Percentiles rank a stretch among this genome's conserved stretches.
Evolutionary conservation across 1,140 invertebrate species (phyloP).

Genomic region (Lethrus apterus): DNA sequence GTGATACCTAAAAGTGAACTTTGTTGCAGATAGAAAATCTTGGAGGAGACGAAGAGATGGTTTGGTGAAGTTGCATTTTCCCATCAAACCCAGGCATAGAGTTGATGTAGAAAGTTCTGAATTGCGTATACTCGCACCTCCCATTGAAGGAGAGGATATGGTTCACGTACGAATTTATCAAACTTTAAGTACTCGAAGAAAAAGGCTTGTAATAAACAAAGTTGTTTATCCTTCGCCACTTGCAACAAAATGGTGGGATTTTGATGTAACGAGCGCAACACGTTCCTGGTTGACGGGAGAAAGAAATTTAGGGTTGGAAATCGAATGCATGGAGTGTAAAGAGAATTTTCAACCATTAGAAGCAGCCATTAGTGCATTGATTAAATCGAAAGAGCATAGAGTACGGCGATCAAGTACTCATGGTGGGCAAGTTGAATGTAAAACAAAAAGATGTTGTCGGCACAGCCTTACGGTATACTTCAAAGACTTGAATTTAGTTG

Average conservation of each 20-base stretch:
- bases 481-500: constrained; percentile 48
- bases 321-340: constrained; percentile 43
- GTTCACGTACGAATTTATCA: constrained; percentile 30
- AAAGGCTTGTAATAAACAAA: constrained; percentile 27
- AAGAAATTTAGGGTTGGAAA: constrained; percentile 45
- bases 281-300: constrained; percentile 42
- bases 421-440: not conserved
- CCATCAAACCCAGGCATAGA: constrained; percentile 15
- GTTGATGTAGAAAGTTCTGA: constrained; percentile 30
- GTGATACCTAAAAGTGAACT: too few species aligned
- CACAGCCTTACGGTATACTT: constrained; percentile 59
- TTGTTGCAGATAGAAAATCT: constrained; percentile 31
- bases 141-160: constrained; percentile 18
- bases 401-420: constrained; percentile 14
- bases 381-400: constrained; percentile 29
- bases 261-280: constrained; percentile 48
- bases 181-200: constrained; percentile 27
- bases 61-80: constrained; percentile 24
- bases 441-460: constrained; percentile 56
- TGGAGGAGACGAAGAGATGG: constrained; percentile 18
- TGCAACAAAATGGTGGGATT: constrained; percentile 46
- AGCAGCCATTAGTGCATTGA: constrained; percentile 40
- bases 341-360: constrained; percentile 37
- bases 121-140: constrained; percentile 29
- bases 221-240: constrained; percentile 28